Percentiles rank a stretch among this genome's conserved stretches.
phyloP scores from a whole-genome alignment of 2,797 vertebrate genomes.

The Squalus acanthias region DNA sequence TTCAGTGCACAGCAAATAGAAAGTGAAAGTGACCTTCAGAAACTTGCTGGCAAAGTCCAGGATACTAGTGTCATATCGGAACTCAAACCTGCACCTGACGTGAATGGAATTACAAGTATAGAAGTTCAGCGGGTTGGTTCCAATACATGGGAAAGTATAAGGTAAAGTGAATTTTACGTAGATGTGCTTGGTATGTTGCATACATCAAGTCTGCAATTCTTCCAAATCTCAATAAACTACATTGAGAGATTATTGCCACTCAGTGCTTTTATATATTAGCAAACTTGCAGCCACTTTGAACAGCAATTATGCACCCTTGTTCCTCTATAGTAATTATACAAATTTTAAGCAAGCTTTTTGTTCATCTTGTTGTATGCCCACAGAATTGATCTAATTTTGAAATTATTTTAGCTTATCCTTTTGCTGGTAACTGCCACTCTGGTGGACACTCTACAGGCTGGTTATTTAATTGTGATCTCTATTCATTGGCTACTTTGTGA shows the following conservation, averaged over 20 bases:
- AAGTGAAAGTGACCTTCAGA: background rate
- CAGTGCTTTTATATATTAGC: background rate
- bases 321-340: background rate
- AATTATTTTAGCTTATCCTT: background rate
- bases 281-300: background rate
- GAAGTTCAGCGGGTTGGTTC: background rate
- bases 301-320: background rate
- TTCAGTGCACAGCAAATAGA: background rate
- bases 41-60: background rate
- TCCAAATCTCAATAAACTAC: background rate
- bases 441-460: background rate
- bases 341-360: background rate
- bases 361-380: background rate
- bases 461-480: background rate
- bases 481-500: too few species aligned
- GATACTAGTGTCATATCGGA: background rate
- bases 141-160: too few species aligned
- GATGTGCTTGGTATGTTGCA: background rate
- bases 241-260: background rate
- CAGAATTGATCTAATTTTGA: background rate
- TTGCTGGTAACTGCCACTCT: background rate
- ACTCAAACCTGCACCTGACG: background rate
- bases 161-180: background rate
- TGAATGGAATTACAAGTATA: background rate
- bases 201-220: background rate